phyloP scores from a whole-genome alignment of 2,888 invertebrate genomes.

The Acanthopleura granulata region DNA sequence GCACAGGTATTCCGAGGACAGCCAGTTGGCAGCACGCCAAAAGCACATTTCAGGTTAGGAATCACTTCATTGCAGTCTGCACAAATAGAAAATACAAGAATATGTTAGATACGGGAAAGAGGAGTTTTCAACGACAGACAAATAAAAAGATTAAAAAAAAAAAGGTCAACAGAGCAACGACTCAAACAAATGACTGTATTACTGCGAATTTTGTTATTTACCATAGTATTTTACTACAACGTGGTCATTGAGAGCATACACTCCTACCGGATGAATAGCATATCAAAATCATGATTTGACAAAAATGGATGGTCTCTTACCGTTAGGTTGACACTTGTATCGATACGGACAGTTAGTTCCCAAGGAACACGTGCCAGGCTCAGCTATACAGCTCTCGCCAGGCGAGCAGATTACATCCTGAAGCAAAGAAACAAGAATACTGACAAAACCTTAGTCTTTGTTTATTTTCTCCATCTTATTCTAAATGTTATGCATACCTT shows the following conservation, averaged over 20 bases:
- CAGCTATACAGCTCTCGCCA: background rate
- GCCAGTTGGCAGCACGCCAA: background rate
- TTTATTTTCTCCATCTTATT: too few relatives aligned
- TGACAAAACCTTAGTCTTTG: too few relatives aligned
- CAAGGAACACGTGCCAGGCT: background rate
- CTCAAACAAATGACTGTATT: too few relatives aligned
- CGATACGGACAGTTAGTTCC: background rate
- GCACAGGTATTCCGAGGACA: slow-evolving; percentile 2
- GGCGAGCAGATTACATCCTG: slow-evolving; percentile 3
- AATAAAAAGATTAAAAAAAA: too few relatives aligned
- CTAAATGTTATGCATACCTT: too few relatives aligned
- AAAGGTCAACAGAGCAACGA: too few relatives aligned
- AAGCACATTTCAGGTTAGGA: slow-evolving; percentile 6
- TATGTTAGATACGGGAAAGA: background rate
- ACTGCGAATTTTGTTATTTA: too few relatives aligned
- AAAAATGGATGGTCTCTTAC: background rate
- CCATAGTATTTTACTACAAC: too few relatives aligned
- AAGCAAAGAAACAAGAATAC: background rate
- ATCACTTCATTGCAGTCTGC: slow-evolving; percentile 2
- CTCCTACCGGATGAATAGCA: too few relatives aligned
- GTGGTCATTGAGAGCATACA: too few relatives aligned
- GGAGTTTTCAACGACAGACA: too few relatives aligned
- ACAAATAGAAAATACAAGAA: background rate
- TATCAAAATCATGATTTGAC: too few relatives aligned
- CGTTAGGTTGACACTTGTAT: background rate